Conservation (phyloP, 2,888 invertebrate genomes). For the Oxystoma pomonae region DNA sequence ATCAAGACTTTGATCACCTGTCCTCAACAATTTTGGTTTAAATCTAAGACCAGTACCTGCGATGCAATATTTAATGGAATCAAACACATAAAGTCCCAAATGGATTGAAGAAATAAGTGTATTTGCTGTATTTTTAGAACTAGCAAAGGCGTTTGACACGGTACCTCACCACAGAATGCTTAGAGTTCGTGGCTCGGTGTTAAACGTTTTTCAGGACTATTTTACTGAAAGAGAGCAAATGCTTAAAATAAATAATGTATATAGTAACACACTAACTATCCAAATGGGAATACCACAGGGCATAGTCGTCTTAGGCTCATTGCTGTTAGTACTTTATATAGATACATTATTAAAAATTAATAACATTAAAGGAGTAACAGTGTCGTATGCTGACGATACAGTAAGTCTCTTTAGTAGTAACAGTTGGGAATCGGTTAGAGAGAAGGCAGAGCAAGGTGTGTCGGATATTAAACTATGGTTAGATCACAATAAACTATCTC, state of each 20-base stretch:
- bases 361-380: background rate
- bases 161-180: background rate
- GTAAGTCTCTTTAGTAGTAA: conserved; percentile 3
- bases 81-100: background rate
- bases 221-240: background rate
- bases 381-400: conserved; percentile 7
- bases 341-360: background rate
- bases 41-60: background rate
- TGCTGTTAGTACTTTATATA: conserved; percentile 2
- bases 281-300: background rate
- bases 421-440: conserved; percentile 1
- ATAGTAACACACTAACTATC: background rate
- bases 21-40: conserved; percentile 9
- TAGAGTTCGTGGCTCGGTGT: background rate
- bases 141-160: background rate
- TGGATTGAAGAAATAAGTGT: background rate
- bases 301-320: background rate
- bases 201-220: background rate
- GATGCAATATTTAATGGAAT: conserved; percentile 9
- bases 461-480: background rate
- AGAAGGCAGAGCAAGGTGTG: background rate
- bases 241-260: background rate
- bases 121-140: background rate
- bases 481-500: background rate
- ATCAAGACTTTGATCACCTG: conserved; percentile 7